These are phyloP conservation scores for Podilymbus podiceps DNA, from an alignment of 2,113 vertebrate genomes.

Conservation along the genomic window DNA sequence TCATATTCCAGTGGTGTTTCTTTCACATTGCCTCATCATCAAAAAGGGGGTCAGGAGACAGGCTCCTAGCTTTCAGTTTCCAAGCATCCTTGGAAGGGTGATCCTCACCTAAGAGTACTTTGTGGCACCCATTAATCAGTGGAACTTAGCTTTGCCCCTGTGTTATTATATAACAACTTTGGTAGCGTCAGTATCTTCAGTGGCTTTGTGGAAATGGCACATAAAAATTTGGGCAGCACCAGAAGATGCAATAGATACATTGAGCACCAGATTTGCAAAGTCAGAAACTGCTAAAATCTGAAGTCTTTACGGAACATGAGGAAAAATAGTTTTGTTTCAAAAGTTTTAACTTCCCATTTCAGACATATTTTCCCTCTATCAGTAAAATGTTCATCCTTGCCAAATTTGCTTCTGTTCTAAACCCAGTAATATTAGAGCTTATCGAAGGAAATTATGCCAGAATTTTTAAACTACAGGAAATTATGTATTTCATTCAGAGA, in stretches of 20 bases:
- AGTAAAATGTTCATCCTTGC: background rate
- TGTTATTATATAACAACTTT: background rate
- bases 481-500: background rate
- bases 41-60: background rate
- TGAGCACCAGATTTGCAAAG: background rate
- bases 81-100: background rate
- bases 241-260: background rate
- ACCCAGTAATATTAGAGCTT: background rate
- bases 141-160: background rate
- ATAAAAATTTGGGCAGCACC: background rate
- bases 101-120: background rate
- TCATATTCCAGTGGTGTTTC: background rate
- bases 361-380: background rate
- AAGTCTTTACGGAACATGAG: background rate
- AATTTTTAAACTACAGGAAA: background rate
- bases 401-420: background rate
- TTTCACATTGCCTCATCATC: background rate
- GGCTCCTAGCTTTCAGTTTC: background rate
- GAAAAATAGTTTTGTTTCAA: background rate
- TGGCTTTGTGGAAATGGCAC: background rate
- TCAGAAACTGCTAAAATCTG: background rate
- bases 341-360: background rate
- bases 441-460: too few species aligned
- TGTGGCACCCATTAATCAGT: background rate
- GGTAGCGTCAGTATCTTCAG: background rate